Percentiles rank a stretch among this genome's conserved stretches.
phyloP scores from a whole-genome alignment of 2,888 invertebrate species.

The Nymphalis urticae region DNA sequence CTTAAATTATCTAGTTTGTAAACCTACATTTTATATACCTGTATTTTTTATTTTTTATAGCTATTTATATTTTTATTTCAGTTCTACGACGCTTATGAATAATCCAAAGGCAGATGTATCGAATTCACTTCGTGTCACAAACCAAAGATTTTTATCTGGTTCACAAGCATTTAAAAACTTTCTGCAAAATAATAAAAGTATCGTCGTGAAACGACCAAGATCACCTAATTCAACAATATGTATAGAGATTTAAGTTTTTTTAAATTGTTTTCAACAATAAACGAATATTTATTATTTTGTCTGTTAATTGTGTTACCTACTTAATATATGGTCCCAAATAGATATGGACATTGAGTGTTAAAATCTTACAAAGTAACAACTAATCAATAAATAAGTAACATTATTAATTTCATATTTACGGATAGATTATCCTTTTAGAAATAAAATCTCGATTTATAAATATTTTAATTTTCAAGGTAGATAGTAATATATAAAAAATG shows the following conservation, averaged over 20 bases:
- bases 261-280: neutral
- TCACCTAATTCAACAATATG: constrained; percentile 3
- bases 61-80: constrained; percentile 20
- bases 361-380: too few species aligned
- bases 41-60: too few species aligned
- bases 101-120: constrained; percentile 20
- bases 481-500: too few species aligned
- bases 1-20: constrained; percentile 15
- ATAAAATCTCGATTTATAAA: too few species aligned
- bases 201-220: constrained; percentile 38
- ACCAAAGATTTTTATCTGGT: constrained; percentile 58
- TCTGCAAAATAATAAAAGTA: constrained; percentile 52
- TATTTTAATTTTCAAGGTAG: too few species aligned
- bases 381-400: too few species aligned
- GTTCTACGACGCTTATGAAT: constrained; percentile 23
- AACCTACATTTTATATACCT: neutral
- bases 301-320: too few species aligned
- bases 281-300: neutral
- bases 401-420: too few species aligned
- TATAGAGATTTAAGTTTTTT: neutral
- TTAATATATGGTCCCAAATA: too few species aligned
- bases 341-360: too few species aligned
- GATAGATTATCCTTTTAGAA: too few species aligned
- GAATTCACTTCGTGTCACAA: constrained; percentile 32
- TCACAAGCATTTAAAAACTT: constrained; percentile 66